Conservation (phyloP, 1,140 invertebrate species). For the Mesaphorura yosii region DNA sequence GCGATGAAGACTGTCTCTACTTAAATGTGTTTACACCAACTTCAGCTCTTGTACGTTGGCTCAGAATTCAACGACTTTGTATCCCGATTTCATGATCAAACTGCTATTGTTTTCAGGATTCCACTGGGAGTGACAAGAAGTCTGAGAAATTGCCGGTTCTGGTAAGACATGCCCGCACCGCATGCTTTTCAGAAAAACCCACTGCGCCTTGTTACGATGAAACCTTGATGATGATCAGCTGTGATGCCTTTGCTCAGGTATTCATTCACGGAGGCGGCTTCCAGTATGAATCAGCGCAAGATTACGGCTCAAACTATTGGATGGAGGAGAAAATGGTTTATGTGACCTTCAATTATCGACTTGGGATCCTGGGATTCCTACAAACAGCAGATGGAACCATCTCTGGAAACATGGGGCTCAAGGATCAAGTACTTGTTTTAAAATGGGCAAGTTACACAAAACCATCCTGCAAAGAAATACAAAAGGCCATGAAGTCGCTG, state of each 20-base stretch:
- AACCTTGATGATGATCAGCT: too few relatives aligned
- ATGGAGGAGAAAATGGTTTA: slow-evolving; percentile 16
- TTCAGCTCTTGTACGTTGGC: too few relatives aligned
- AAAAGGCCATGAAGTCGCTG: too few relatives aligned
- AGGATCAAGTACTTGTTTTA: slow-evolving; percentile 10
- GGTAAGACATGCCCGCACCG: too few relatives aligned
- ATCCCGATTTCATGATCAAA: too few relatives aligned
- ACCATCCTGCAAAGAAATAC: neutral
- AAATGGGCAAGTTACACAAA: slow-evolving; percentile 9
- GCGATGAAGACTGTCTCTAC: slow-evolving; percentile 5
- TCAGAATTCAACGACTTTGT: too few relatives aligned
- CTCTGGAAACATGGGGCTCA: neutral
- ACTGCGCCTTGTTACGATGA: too few relatives aligned
- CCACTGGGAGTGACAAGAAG: too few relatives aligned
- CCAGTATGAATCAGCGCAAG: neutral
- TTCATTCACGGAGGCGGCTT: slow-evolving; percentile 12
- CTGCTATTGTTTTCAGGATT: too few relatives aligned
- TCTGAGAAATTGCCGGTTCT: slow-evolving; percentile 3
- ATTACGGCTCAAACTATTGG: neutral
- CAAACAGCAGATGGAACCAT: slow-evolving; percentile 1
- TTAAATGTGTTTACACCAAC: neutral
- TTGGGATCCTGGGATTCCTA: slow-evolving; percentile 6
- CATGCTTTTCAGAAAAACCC: too few relatives aligned
- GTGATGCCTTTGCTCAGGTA: too few relatives aligned
- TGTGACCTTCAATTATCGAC: slow-evolving; percentile 6